These are phyloP conservation scores for Hydra vulgaris DNA, from an alignment of 30 jellyfish, hydroid and myxozoan genomes.

Conservation along the genomic window DNA sequence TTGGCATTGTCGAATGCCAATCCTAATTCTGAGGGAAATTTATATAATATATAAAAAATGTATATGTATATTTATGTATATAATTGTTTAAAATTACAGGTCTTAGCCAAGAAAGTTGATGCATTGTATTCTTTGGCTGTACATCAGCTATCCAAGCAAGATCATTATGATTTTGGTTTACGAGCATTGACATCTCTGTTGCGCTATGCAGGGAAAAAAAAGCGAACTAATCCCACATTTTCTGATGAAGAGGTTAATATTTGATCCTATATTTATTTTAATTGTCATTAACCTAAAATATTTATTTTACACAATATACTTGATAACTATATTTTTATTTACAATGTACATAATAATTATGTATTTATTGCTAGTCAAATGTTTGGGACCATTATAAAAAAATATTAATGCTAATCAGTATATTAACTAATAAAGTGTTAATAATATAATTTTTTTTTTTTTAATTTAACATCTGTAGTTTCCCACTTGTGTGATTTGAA, in stretches of 20 bases:
- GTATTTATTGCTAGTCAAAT: neutral
- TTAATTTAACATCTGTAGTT: too few species aligned
- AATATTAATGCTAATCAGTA: too few species aligned
- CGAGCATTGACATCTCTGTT: slow-evolving; percentile 94
- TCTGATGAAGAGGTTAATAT: slow-evolving; percentile 79
- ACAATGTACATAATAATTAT: neutral
- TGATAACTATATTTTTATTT: too few species aligned
- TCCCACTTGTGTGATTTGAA: too few species aligned
- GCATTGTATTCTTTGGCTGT: slow-evolving; percentile 90
- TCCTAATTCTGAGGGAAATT: too few species aligned
- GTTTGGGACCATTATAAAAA: too few species aligned
- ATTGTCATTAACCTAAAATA: too few species aligned
- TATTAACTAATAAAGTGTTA: too few species aligned
- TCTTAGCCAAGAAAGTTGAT: slow-evolving; percentile 90
- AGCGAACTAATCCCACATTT: slow-evolving; percentile 80
- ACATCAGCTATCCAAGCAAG: slow-evolving; percentile 96
- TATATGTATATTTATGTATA: neutral
- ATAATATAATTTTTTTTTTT: too few species aligned
- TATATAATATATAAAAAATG: too few species aligned
- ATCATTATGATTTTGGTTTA: slow-evolving; percentile 97
- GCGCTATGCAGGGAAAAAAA: slow-evolving; percentile 98
- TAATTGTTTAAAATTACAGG: slow-evolving; percentile 22
- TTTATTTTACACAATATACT: neutral
- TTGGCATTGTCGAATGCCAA: too few species aligned
- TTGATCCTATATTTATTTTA: neutral